Base-by-base conservation (phyloP, 1,140 invertebrate species). In the Sminthurinus signatus region DNA sequence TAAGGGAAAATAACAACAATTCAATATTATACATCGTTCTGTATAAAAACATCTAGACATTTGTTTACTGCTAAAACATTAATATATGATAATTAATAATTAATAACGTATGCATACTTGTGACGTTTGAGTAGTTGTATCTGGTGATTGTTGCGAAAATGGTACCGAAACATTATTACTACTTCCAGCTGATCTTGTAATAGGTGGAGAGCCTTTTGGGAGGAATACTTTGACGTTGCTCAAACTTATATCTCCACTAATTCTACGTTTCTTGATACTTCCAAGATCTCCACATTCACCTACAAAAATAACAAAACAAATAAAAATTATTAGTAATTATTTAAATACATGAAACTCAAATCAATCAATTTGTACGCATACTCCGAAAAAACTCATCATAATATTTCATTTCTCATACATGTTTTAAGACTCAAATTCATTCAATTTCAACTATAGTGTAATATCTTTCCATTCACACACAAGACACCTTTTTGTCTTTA, bases 91-190 rank as follows among this genome's bases (percentile, higher is more conserved):
- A 8, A 36, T 5, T 36, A 36, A 36, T 36, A 36, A 36, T n/a
- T n/a, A n/a, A n/a, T n/a, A n/a, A n/a, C 36, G 54, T 62, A 31
- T 62, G 60, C 3, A 21, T 58, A 71, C 70, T 67, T 72, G 70
- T 19, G 70, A 67, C 27, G 70, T 71, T 64, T 72, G 70, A 32
- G 70, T 72, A 14, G 70, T 72, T 25, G 70, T 72, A 51, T 72
- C 70, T 14, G 70, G 70, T 19, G 58, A 62, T 48, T 72, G 70
- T 55, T 72, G 70, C 31, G 67, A 66, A 51, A 67, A 72, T 25
- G 70, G 70, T 39, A 72, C 65, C 14, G 67, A 51, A 43, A 72
- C 64, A 62, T 65, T 65, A 27, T 59, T 58, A 48, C 60, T 28
- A 48, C 17, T 48, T n/a, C n/a, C n/a, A 19, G 17, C 8, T 23